Base-by-base conservation (phyloP, 1,140 invertebrate species). In the Rhynchophorus ferrugineus region DNA sequence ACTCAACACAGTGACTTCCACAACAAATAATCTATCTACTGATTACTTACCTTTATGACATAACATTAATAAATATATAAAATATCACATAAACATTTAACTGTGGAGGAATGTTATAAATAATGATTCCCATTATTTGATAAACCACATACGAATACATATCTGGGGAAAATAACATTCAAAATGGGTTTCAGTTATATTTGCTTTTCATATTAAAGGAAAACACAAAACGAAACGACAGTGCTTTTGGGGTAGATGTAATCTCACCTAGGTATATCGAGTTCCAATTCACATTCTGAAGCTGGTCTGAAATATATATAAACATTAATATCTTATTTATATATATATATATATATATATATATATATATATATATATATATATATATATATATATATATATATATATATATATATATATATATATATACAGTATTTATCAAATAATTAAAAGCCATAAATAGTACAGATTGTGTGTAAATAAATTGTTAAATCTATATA, bases 261-360 rank as follows among this genome's bases (percentile, higher is more conserved):
- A 19, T 43, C 49, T 52, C 49, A 52, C 49, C 49, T 52, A 35
- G 49, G 49, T 52, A 52, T 52, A 41, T 52, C 49, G 38, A 52
- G 37, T n/a, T 34, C 49, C 17, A 52, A 14, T 18, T 52, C 49
- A 13, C 18, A 16, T 45, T 52, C 21, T 29, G 49, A 44, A 11
- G 49, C 18, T 22, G 49, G 49, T 44, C 49, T 52, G 49, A 50
- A 52, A 52, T 24, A 54, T 29, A 38, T 38, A 38, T 13, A 38
- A 14, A 38, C 5, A 38, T n/a, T 38, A 38, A 6, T 29, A 29
- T 6, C 11, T 29, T 38, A 38, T 38, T 14, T 38, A 5, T 13
- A 38, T 6, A 38, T 6, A 38, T 38, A 38, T 38, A 38, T 13
- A 6, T 13, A 38, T 38, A 38, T 38, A 38, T 13, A 6, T 13